These are phyloP conservation scores for Sphecodes monilicornis DNA, from an alignment of 2,888 invertebrate genomes.

Conservation along the genomic window DNA sequence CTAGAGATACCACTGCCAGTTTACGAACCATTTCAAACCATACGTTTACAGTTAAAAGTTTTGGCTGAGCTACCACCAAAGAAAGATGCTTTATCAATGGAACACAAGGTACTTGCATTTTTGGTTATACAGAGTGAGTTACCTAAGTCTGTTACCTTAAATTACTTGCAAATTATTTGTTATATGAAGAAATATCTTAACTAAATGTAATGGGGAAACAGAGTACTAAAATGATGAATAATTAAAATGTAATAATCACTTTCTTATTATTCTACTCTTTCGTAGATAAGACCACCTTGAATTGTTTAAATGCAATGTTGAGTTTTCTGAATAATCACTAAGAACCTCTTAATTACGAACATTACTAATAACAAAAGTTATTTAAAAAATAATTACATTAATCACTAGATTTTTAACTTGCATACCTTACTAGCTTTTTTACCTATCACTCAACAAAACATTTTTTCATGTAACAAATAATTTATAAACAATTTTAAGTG, in stretches of 20 bases:
- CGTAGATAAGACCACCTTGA: no score
- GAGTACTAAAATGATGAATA: no score
- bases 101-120: constrained; percentile 87
- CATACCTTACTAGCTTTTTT: not conserved
- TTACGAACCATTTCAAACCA: constrained; percentile 88
- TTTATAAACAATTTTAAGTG: not conserved
- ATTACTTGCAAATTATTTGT: not conserved
- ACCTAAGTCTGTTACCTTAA: not conserved
- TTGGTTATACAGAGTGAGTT: not conserved
- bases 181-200: not conserved
- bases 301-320: no score
- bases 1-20: constrained; percentile 76
- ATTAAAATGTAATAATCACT: no score
- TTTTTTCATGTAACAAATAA: not conserved
- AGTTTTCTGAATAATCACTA: not conserved
- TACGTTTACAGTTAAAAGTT: constrained; percentile 88
- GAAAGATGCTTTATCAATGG: constrained; percentile 89
- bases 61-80: constrained; percentile 91
- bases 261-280: no score
- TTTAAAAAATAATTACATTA: not conserved
- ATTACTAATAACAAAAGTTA: not conserved
- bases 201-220: not conserved
- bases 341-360: not conserved
- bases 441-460: not conserved
- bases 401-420: not conserved